phyloP scores from a whole-genome alignment of 1,140 invertebrate species.

The Daktulosphaira vitifoliae region DNA sequence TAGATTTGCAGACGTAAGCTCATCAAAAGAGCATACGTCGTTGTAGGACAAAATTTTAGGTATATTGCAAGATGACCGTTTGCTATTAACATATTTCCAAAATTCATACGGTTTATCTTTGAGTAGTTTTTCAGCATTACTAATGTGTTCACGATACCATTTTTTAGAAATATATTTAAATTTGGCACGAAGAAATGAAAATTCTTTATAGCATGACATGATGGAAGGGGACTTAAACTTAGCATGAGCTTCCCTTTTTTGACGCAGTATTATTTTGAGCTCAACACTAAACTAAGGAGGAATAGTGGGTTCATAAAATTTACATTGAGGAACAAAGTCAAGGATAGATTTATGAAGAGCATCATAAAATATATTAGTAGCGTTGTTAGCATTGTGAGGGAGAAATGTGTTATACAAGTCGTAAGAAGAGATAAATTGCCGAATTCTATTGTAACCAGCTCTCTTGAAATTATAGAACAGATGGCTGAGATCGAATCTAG shows the following conservation, averaged over 20 bases:
- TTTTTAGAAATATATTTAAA: not conserved
- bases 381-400: not conserved
- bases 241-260: not conserved
- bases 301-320: not conserved
- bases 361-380: not conserved
- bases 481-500: not conserved
- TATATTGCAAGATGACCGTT: not conserved
- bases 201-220: not conserved
- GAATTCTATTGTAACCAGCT: not conserved
- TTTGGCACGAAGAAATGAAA: not conserved
- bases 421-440: not conserved
- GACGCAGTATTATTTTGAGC: too few relatives aligned
- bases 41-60: not conserved
- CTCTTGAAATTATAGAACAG: not conserved
- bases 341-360: not conserved
- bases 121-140: not conserved
- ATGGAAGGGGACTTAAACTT: not conserved
- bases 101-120: not conserved
- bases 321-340: not conserved
- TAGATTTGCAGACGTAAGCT: not conserved
- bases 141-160: not conserved
- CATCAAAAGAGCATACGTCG: not conserved
- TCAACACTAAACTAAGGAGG: not conserved
- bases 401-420: not conserved
- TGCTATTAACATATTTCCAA: not conserved